A percentile compares a stretch with the other conserved stretches of the same genome.
Conservation (phyloP, 2,113 vertebrate species). For the Oncorhynchus keta region DNA sequence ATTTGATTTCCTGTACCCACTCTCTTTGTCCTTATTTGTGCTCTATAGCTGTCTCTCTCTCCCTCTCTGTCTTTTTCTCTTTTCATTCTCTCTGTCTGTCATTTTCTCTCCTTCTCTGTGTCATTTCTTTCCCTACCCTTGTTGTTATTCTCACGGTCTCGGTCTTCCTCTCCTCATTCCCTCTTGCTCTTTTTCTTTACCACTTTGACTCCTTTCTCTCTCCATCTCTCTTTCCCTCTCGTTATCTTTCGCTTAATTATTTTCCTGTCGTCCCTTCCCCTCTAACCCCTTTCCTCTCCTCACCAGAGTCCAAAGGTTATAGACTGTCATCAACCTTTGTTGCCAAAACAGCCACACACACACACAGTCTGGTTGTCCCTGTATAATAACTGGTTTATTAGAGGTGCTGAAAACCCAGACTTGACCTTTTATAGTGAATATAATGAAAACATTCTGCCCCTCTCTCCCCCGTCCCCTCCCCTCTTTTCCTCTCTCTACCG, state of each 20-base stretch:
- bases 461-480: not conserved
- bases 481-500: not conserved
- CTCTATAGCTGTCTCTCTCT: too few species aligned
- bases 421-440: too few species aligned
- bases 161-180: not conserved
- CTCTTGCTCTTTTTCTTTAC: not conserved
- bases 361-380: not conserved
- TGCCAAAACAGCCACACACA: conserved; percentile 2
- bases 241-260: not conserved
- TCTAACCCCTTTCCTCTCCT: not conserved
- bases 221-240: not conserved
- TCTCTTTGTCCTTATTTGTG: too few species aligned
- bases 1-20: too few species aligned
- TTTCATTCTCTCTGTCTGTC: not conserved
- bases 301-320: not conserved
- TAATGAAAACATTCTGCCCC: not conserved
- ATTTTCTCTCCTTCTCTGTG: not conserved
- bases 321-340: not conserved
- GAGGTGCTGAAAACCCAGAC: not conserved
- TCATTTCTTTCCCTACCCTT: not conserved
- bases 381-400: not conserved
- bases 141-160: conserved; percentile 2
- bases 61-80: not conserved
- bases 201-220: not conserved
- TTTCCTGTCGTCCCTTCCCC: not conserved